Base-by-base conservation (phyloP, 2,888 invertebrate genomes). In the Brachypterus glaber region DNA sequence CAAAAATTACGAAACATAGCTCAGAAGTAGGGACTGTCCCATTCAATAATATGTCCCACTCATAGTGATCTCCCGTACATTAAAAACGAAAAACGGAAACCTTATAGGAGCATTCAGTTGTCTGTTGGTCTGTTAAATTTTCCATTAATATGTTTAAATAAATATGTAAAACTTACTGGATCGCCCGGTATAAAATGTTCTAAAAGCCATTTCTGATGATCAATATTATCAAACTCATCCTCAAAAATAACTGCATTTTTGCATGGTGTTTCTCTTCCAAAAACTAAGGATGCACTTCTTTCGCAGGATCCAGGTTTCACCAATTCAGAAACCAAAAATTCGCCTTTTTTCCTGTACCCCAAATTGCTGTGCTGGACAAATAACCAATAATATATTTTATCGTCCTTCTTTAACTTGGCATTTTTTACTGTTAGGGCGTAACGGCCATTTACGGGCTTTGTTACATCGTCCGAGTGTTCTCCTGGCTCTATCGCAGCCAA, bases 301-400 rank as follows among this genome's bases (percentile, higher is more conserved):
- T 33, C 21, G 17, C 42, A 44, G 14, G 17, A 9, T 2, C 14
- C 44, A 40, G 14, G 11, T 11, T 8, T 32, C 12, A 35, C 35
- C 13, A 27, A 11, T 21, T 21, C 9, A 9, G 21, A 9, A 21
- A 27, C 27, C 5, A 4, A 11, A 5, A 27, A 11, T 27, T 27
- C 12, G 8, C 27, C 27, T 4, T 5, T 11, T 45, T 62, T 66
- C 1, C 70, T 45, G 54, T 72, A 67, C 13, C 72, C 67, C n/a
- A 60, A 52, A 8, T 62, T 59, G 26, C 73, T 61, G 4, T 70
- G 57, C 29, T 77, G 73, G 0, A 75, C 73, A 47, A 73, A 73
- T 1, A 76, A 66, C 66, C 80, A 78, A 48, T 80, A 76, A 46
- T 74, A 60, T 21, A 82, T 60, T 8, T 67, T 60, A 53, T 81